Percentiles rank a stretch among this genome's conserved stretches.
These are phyloP conservation scores for Gnatocerus cornutus DNA, from an alignment of 2,888 invertebrate species.

Conservation along the genomic window DNA sequence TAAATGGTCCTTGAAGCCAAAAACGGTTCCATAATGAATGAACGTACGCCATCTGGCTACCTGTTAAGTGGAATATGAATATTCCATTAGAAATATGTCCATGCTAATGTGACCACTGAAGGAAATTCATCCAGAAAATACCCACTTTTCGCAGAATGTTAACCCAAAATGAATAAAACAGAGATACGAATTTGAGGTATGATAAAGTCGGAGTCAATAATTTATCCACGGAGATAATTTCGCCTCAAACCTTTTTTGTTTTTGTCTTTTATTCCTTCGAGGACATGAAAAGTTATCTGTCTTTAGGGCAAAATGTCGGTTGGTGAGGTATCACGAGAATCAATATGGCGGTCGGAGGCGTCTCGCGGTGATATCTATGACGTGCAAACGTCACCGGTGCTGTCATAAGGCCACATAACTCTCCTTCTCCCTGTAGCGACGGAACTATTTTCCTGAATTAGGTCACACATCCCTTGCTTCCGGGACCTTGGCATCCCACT, in stretches of 20 bases:
- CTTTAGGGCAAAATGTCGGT: slow-evolving; percentile 28
- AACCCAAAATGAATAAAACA: slow-evolving; percentile 18
- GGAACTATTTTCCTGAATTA: slow-evolving; percentile 45
- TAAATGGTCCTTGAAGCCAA: slow-evolving; percentile 48
- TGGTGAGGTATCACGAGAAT: slow-evolving; percentile 17
- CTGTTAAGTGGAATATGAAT: slow-evolving; percentile 49
- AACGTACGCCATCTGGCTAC: slow-evolving; percentile 44
- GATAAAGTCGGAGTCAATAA: slow-evolving; percentile 1
- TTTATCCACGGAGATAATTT: slow-evolving; percentile 3
- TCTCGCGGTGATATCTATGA: slow-evolving; percentile 36
- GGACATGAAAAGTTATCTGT: slow-evolving; percentile 11
- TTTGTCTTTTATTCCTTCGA: slow-evolving; percentile 1
- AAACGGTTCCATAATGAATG: slow-evolving; percentile 47
- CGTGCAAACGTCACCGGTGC: slow-evolving; percentile 33
- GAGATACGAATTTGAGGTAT: background rate
- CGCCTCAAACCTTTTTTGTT: background rate
- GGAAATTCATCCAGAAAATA: slow-evolving; percentile 42
- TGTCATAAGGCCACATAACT: slow-evolving; percentile 43
- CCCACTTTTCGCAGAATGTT: slow-evolving; percentile 21
- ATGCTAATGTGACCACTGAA: slow-evolving; percentile 45
- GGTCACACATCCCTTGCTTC: slow-evolving; percentile 48
- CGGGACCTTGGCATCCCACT: slow-evolving; percentile 48
- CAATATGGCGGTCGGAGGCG: slow-evolving; percentile 35
- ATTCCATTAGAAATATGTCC: slow-evolving; percentile 49
- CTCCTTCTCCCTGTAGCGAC: slow-evolving; percentile 31